A percentile compares a stretch with the other conserved stretches of the same genome.
Conservation (phyloP, 2,113 vertebrate genomes). For the Pseudopipra pipra region DNA sequence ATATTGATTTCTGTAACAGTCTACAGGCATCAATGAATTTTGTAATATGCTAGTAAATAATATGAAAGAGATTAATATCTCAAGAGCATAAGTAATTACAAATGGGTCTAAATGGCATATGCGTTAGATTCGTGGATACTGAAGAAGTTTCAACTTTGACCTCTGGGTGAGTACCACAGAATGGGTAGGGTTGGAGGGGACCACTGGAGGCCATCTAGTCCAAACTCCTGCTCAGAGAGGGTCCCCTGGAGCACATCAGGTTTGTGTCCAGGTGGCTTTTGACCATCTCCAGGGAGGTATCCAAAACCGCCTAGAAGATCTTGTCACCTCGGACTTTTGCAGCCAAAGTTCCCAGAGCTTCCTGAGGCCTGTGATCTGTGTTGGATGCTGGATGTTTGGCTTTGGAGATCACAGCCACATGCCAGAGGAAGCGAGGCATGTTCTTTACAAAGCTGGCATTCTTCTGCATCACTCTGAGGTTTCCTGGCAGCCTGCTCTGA, state of each 20-base stretch:
- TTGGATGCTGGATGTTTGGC: not conserved
- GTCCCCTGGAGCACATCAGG: not conserved
- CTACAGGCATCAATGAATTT: constrained; percentile 24
- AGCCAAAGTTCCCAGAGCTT: not conserved
- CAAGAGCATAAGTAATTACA: constrained; percentile 10
- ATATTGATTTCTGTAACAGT: constrained; percentile 24
- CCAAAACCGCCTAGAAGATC: not conserved
- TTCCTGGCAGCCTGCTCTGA: not conserved
- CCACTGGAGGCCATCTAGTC: not conserved
- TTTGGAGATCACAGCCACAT: not conserved
- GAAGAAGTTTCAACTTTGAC: not conserved
- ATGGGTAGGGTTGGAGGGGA: not conserved
- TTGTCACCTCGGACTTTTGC: not conserved
- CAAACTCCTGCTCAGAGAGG: not conserved
- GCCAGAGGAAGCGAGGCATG: not conserved
- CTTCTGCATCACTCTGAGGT: not conserved
- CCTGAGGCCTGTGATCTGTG: fast-evolving
- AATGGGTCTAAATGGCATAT: not conserved
- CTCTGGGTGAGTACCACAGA: not conserved
- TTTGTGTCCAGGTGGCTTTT: not conserved
- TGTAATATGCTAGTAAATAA: constrained; percentile 32
- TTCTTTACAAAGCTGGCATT: not conserved
- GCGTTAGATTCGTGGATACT: not conserved
- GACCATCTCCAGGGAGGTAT: not conserved
- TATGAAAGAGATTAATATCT: constrained; percentile 14